A percentile compares a stretch with the other conserved stretches of the same genome.
Evolutionary conservation across 2,113 vertebrate genomes (phyloP).

Genomic region (Ceyx melanurus): DNA sequence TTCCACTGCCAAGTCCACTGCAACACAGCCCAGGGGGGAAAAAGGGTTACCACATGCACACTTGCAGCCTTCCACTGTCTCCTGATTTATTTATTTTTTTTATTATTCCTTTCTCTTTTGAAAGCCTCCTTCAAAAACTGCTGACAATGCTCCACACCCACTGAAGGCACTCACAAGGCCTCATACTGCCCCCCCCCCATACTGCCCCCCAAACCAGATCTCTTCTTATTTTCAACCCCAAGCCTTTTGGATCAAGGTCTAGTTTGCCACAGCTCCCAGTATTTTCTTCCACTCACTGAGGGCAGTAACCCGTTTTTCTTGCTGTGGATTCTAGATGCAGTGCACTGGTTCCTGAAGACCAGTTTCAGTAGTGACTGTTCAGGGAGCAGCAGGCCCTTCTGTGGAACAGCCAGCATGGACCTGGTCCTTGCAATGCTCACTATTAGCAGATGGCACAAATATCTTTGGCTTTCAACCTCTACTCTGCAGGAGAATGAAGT

Average conservation of each 20-base stretch:
- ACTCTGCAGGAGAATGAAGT: background rate
- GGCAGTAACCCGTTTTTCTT: background rate
- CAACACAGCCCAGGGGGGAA: background rate
- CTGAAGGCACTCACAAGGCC: background rate
- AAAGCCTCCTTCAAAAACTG: background rate
- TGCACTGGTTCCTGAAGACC: background rate
- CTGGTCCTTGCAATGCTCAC: background rate
- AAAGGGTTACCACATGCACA: constrained; percentile 25
- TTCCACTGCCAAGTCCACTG: constrained; percentile 93
- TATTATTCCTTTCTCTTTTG: background rate
- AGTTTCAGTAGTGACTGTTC: background rate
- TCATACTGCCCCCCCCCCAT: background rate
- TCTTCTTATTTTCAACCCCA: background rate
- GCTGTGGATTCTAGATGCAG: background rate
- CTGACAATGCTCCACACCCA: background rate
- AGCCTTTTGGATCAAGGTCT: background rate
- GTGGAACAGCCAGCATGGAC: background rate
- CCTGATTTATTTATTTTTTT: background rate
- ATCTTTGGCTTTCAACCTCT: background rate
- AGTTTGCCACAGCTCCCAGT: background rate
- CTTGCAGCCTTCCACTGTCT: background rate
- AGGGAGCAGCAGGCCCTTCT: background rate
- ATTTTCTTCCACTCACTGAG: background rate
- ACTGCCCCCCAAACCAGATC: background rate
- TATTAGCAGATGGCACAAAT: background rate